Evolutionary conservation across 1,140 invertebrate species (phyloP).

Genomic region (Lepidostoma basale): DNA sequence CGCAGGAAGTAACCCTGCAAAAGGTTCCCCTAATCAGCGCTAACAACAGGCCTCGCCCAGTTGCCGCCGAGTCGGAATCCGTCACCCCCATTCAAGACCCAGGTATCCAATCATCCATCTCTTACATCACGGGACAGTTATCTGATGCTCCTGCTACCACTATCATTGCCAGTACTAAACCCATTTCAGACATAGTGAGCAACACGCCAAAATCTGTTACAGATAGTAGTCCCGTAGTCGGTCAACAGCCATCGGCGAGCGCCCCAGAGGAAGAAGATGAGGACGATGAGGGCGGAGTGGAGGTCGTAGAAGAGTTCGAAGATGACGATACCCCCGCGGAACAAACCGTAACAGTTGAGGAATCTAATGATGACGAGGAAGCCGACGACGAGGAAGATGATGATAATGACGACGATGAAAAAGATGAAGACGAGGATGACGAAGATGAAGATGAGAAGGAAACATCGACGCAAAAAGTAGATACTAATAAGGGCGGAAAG

Average conservation of each 20-base stretch:
- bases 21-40: slow-evolving; percentile 32
- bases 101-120: slow-evolving; percentile 58
- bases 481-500: slow-evolving; percentile 17
- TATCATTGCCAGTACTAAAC: slow-evolving; percentile 49
- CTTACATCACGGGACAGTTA: slow-evolving; percentile 59
- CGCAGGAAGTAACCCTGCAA: slow-evolving; percentile 30
- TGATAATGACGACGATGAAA: slow-evolving; percentile 44
- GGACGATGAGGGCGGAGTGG: slow-evolving; percentile 54
- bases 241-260: slow-evolving; percentile 16
- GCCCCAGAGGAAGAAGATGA: slow-evolving; percentile 50
- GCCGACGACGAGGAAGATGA: slow-evolving; percentile 32
- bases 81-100: slow-evolving; percentile 55
- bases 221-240: slow-evolving; percentile 39
- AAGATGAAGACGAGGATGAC: slow-evolving; percentile 49
- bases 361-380: slow-evolving; percentile 5
- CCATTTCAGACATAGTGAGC: slow-evolving; percentile 53
- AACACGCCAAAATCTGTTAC: slow-evolving; percentile 52
- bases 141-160: slow-evolving; percentile 56
- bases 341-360: slow-evolving; percentile 2
- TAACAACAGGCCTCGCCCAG: slow-evolving; percentile 23
- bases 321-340: slow-evolving; percentile 54
- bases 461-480: slow-evolving; percentile 48
- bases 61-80: slow-evolving; percentile 28
- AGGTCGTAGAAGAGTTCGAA: slow-evolving; percentile 56
- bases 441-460: slow-evolving; percentile 45